phyloP scores from a whole-genome alignment of 1,140 invertebrate species.

The Nautilus pompilius region DNA sequence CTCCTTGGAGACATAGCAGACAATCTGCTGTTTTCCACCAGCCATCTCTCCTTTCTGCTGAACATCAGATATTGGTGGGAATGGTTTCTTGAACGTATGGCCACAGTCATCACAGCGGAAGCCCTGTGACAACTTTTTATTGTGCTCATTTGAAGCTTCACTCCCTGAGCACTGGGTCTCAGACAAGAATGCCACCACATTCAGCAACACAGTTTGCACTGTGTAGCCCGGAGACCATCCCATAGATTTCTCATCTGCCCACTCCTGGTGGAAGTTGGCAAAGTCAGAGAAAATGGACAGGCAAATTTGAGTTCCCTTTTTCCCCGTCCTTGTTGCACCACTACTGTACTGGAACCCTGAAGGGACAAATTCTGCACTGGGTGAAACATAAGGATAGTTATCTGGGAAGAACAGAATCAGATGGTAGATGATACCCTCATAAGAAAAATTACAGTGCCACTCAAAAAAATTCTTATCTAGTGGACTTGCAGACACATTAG shows the following conservation, averaged over 20 bases:
- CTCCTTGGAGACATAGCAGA: constrained; percentile 43
- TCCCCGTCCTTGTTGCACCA: constrained; percentile 38
- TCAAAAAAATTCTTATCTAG: constrained; percentile 41
- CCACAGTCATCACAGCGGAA: constrained; percentile 39
- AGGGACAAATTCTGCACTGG: constrained; percentile 46
- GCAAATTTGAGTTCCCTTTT: constrained; percentile 38
- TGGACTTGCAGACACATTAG: constrained; percentile 38
- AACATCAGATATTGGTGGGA: constrained; percentile 21
- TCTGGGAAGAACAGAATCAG: constrained; percentile 35
- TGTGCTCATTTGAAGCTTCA: constrained; percentile 18
- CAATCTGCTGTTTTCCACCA: constrained; percentile 15
- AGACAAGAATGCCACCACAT: constrained; percentile 37
- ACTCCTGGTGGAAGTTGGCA: constrained; percentile 38
- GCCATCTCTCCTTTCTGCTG: constrained; percentile 9
- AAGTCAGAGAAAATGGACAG: constrained; percentile 43
- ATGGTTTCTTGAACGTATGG: constrained; percentile 34
- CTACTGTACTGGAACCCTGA: constrained; percentile 35
- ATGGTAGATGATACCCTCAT: constrained; percentile 41
- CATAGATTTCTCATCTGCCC: constrained; percentile 34
- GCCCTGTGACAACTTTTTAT: constrained; percentile 26
- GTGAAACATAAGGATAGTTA: constrained; percentile 41
- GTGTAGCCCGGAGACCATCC: constrained; percentile 46
- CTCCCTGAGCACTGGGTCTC: constrained; percentile 29
- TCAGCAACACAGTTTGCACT: constrained; percentile 40
- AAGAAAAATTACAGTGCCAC: constrained; percentile 46